A percentile compares a stretch with the other conserved stretches of the same genome.
Evolutionary conservation across 2,888 invertebrate genomes (phyloP).

Genomic region (Priocnemis perturbator): DNA sequence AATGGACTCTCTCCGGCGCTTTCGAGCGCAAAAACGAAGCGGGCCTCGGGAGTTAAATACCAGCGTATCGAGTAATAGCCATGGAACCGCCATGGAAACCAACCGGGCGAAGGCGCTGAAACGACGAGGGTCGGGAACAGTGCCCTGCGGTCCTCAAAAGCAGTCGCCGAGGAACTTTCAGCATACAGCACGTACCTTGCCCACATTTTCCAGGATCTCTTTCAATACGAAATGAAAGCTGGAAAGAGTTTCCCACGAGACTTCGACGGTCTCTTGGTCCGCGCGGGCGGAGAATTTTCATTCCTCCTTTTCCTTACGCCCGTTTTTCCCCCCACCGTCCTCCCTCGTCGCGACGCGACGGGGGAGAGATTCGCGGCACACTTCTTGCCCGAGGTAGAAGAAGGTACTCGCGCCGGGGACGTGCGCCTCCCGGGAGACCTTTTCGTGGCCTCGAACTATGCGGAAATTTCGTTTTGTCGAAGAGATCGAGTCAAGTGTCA

Average conservation of each 20-base stretch:
- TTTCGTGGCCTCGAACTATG: no score
- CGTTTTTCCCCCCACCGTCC: background rate
- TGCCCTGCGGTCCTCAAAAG: slow-evolving; percentile 43
- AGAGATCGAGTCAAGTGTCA: no score
- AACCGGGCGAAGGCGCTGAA: no score
- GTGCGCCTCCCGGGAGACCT: no score
- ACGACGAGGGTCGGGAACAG: slow-evolving; percentile 41
- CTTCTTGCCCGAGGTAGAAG: background rate
- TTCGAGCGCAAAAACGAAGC: slow-evolving; percentile 34
- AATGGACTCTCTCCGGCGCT: slow-evolving; percentile 42
- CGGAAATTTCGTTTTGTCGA: no score
- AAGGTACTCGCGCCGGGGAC: background rate
- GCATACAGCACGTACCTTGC: slow-evolving; percentile 41
- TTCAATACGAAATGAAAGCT: slow-evolving; percentile 56
- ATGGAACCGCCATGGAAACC: slow-evolving; percentile 23
- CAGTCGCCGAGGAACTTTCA: slow-evolving; percentile 36
- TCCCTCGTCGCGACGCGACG: background rate
- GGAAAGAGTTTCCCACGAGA: slow-evolving; percentile 42
- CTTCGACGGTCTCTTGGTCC: slow-evolving; percentile 35
- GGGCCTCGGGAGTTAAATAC: slow-evolving; percentile 30
- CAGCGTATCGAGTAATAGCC: slow-evolving; percentile 28
- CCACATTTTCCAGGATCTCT: slow-evolving; percentile 53
- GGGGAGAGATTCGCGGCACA: background rate
- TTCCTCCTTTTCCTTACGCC: slow-evolving; percentile 26
- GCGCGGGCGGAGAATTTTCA: slow-evolving; percentile 38